Evolutionary conservation across 2,797 vertebrate genomes (phyloP), one percentile per base, ranked within the genome.

Genomic region (Centroberyx gerrardi): DNA sequence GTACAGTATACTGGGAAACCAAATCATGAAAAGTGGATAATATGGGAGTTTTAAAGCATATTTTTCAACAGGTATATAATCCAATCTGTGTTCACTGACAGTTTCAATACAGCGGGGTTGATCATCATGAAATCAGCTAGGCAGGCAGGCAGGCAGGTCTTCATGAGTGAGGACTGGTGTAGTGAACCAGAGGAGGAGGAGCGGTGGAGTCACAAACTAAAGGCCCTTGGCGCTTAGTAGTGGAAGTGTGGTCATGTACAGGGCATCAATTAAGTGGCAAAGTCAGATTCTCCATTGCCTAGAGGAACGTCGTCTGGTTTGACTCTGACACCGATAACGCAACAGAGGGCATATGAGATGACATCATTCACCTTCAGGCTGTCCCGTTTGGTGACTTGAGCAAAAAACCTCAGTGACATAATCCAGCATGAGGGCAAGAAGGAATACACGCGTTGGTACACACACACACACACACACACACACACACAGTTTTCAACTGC

Each of bases 161-260:
- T 80, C 49, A 70, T 80, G 8, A 62, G 59, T 77, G 18, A 48
- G 13, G 71, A 36, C 22, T 22, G 22, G 22, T 22, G 22, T 22
- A 68, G 52, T 17, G 61, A 81, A 59, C 73, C 68, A 56, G 63
- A 68, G 65, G 74, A 68, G 70, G 72, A 55, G 52, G 5, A 58
- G 31, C 18, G 64, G 66, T 36, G 49, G 52, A 55, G 73, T 64
- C 59, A 31, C 62, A 69, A 54, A 55, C 52, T 71, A 55, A 3
- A 38, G 28, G 31, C 62, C 69, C 72, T n/a, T 49, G 55, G 33
- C 56, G 65, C 61, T 87, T 84, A 87, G 74, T 80, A 76, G 36
- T 54, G 54, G 52, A 76, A 53, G 15, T 66, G 66, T 14, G 74
- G 81, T 80, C 87, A 81, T 76, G 77, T 61, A 74, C 79, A 75